Base-by-base conservation (phyloP, 2,888 invertebrate genomes). In the Drosophila hamatofila region DNA sequence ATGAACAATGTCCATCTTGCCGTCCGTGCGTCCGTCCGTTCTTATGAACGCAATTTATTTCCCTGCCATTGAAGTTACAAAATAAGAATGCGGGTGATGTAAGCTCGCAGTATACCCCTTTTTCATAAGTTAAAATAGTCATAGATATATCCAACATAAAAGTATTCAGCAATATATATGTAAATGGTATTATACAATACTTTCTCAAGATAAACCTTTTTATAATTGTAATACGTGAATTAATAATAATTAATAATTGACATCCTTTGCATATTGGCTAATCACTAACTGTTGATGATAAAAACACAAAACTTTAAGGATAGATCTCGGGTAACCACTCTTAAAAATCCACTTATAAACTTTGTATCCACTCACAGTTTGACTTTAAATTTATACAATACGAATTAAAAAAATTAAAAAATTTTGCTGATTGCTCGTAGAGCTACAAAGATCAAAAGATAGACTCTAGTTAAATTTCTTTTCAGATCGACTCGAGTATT, bases 1-100 rank as follows among this genome's bases (percentile, higher is more conserved):
- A 21, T 49, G 14, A 30, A 7, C 30, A 18, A 49, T 49, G 7
- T 33, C 14, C 18, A 12, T 49, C 30, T 3, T 18, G 30, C 49
- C 18, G 3, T 12, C 12, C 30, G 30, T 3, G 30, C 14, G 11
- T 21, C 18, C 11, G 18, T 48, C 27, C 27, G n/a, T 48, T 30
- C 27, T 48, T 30, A 18, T 48, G 18, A 48, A 30, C 27, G 48
- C 27, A 48, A 48, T 48, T 48, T 30, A 48, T 30, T 48, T 48
- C 18, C 27, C 12, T 18, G 11, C 6, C 6, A 48, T 48, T 48
- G 18, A 18, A 11, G 12, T 11, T 30, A 1, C 2, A 3, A n/a
- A 27, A 27, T 48, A 18, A 0, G 6, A 27, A n/a, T 12, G 6
- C n/a, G n/a, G 6, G 0, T 6, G 11, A n/a, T 27, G 18, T 48